Conservation (phyloP, 2,797 vertebrate species). For the Clarias laeviceps region DNA sequence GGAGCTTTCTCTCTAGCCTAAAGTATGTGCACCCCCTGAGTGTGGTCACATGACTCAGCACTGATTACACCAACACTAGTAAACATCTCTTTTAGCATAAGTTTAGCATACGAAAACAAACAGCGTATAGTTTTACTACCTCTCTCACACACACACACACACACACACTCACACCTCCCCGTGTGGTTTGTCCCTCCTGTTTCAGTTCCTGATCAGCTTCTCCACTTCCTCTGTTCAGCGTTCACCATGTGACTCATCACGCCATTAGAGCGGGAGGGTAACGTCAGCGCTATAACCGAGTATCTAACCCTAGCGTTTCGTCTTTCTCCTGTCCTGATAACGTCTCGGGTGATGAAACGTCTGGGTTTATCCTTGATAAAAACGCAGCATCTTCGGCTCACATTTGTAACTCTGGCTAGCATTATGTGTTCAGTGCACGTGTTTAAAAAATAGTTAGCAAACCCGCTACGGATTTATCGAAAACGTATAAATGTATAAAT, state of each 20-base stretch:
- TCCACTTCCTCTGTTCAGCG: conserved; percentile 20
- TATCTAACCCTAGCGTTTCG: neutral
- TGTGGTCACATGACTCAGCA: neutral
- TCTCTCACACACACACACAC: neutral
- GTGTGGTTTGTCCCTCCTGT: neutral
- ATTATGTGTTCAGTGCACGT: too few relatives aligned
- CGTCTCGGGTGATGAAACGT: neutral
- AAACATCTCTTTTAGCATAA: neutral
- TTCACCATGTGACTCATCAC: conserved; percentile 19
- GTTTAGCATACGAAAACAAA: too few relatives aligned
- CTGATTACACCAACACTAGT: too few relatives aligned
- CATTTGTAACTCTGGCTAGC: neutral
- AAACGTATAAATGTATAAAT: too few relatives aligned
- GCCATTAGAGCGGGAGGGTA: too few relatives aligned
- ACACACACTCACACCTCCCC: neutral
- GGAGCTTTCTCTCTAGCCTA: neutral
- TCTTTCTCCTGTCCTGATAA: neutral
- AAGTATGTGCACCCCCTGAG: neutral
- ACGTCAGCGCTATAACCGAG: neutral
- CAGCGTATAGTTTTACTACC: neutral
- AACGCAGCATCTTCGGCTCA: neutral
- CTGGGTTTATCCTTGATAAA: neutral
- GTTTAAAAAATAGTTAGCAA: too few relatives aligned
- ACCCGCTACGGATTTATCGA: too few relatives aligned
- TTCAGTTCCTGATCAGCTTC: conserved; percentile 26